A percentile compares a stretch with the other conserved stretches of the same genome.
Evolutionary conservation across 2,113 vertebrate species (phyloP).

Genomic region (Nesogale talazaci): DNA sequence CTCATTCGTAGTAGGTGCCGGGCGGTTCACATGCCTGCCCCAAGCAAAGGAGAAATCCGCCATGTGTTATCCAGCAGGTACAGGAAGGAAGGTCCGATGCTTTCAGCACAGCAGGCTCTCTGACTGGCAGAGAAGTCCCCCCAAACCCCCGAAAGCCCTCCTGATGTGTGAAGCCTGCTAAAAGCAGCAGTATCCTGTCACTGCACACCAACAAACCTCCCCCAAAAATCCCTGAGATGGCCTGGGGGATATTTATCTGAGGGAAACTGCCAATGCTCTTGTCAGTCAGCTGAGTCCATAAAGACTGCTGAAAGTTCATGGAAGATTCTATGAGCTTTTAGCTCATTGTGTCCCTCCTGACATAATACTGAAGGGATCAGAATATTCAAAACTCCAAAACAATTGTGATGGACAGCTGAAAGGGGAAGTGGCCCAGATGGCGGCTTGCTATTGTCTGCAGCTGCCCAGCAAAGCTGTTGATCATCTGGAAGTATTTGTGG

Average conservation of each 20-base stretch:
- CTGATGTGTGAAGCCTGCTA: slow-evolving; percentile 98
- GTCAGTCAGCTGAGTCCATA: slow-evolving; percentile 92
- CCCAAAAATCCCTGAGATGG: slow-evolving; percentile 88
- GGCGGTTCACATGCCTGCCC: slow-evolving; percentile 93
- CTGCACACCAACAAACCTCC: slow-evolving; percentile 92
- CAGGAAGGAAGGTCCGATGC: slow-evolving; percentile 94
- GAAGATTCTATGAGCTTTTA: not conserved
- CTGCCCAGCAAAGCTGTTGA: slow-evolving; percentile 97
- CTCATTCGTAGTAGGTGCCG: slow-evolving; percentile 96
- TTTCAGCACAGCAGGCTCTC: slow-evolving; percentile 93
- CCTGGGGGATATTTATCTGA: slow-evolving; percentile 96
- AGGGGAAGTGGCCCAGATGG: slow-evolving; percentile 95
- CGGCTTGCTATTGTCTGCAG: slow-evolving; percentile 95
- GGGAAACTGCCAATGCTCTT: slow-evolving; percentile 89
- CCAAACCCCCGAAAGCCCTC: slow-evolving; percentile 95
- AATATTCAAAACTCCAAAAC: slow-evolving; percentile 90
- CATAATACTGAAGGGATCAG: not conserved
- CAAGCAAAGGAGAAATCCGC: slow-evolving; percentile 95
- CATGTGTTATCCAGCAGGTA: slow-evolving; percentile 91
- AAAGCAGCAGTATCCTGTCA: slow-evolving; percentile 98
- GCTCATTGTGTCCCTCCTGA: not conserved
- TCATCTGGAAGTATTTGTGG: slow-evolving; percentile 97
- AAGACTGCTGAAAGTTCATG: slow-evolving; percentile 80
- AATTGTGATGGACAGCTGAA: slow-evolving; percentile 99
- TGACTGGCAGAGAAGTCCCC: slow-evolving; percentile 92